Base-by-base conservation (phyloP, 1,140 invertebrate species). In the Stegodyphus dumicola region DNA sequence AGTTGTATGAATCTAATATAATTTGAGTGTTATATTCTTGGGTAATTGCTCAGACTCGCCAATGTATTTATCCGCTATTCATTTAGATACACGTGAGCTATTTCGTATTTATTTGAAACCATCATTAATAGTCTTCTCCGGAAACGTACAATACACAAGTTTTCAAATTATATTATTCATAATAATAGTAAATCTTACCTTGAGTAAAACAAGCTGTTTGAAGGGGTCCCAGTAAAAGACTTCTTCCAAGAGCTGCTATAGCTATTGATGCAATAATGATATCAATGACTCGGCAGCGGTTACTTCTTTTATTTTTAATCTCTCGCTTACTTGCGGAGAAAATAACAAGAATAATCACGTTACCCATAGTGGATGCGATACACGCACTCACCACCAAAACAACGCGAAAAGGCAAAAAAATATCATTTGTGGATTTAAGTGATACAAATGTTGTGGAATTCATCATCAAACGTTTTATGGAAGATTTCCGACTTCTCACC, bases 211-310 rank as follows among this genome's bases (percentile, higher is more conserved):
- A 85, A 15, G 65, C 74, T 18, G 73, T 51, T 76, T 77, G 73
- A 7, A 69, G 33, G 6, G 81, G 73, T 9, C 81, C 81, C 7
- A 76, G 51, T 11, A 77, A 33, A n/a, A 85, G 17, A 10, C 64
- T 33, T 1, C 81, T 70, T 17, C 60, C 49, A n/a, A 85, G 73
- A 13, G 73, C 81, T 54, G 53, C 56, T 5, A 77, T 33, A n/a
- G 81, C 81, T n/a, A 85, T 18, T 15, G 81, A 66, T 6, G 81
- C 73, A 49, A 85, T 54, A 69, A 85, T 77, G 15, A 69, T 53
- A 52, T 85, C 81, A 60, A 76, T 52, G 7, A 81, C 70, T 73
- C 78, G 49, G 53, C 69, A 73, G 17, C 78, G 53, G 33, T 56
- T 78, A 51, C 33, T 69, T 48, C 48, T 53, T 6, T 18, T 69